Evolutionary conservation across 1,140 invertebrate species (phyloP), one percentile per base, ranked within the genome.

Genomic region (Drosophila pruinosa): DNA sequence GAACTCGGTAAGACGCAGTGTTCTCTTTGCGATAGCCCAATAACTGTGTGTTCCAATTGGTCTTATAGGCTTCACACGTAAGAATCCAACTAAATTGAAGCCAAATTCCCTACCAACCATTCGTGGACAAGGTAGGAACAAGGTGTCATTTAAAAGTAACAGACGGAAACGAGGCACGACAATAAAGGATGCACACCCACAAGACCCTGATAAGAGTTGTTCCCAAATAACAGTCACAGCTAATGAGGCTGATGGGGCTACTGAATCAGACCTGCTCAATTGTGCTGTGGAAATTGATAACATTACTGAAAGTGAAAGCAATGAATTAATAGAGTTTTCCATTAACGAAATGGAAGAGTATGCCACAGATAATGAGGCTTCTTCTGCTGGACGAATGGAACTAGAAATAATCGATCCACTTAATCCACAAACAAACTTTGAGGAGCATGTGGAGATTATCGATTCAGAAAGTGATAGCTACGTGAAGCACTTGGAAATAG

Each of bases 21-120:
- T 34, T 2, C 0, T 12, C 17, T 5, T 50, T 17, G 14, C 0
- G 17, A 31, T 8, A 31, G n/a, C 2, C 3, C 15, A 31, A 17
- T 2, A 50, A 50, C 22, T 19, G 4, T 2, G 0, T 6, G 6
- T 8, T 31, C 14, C 24, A 15, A 31, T 36, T 4, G 1, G 4
- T 21, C 7, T 45, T 47, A 5, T 15, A 69, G 72, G 76, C 0
- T 80, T 80, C 6, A 61, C 53, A 1, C 31, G 62, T 0, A 80
- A 72, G 14, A 80, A 79, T 57, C 65, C 72, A 19, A 75, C 67
- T 1, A 79, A 61, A 34, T 31, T 80, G 6, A 72, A 59, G 17
- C 39, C 56, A 0, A 76, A 67, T 4, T 75, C 76, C 0, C 50
- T 10, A 41, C 76, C 76, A 0, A 79, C 61, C 15, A 1, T 67